Evolutionary conservation across 2,888 invertebrate species (phyloP).

Genomic region (Sisyra nigra): DNA sequence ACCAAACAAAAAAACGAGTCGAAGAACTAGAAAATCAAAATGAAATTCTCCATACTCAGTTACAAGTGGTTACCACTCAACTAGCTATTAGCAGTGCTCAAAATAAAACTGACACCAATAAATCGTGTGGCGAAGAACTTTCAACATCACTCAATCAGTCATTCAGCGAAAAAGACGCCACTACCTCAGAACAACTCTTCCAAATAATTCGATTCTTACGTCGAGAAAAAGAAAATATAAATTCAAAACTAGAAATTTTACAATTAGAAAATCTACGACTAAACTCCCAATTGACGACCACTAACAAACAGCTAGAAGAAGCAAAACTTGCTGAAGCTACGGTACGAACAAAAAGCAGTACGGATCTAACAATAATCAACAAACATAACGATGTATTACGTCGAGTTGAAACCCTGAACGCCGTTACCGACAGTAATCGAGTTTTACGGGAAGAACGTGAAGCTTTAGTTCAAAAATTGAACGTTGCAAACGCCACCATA

Average conservation of each 20-base stretch:
- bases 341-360: constrained; percentile 61
- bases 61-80: constrained; percentile 64
- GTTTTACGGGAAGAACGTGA: constrained; percentile 77
- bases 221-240: constrained; percentile 79
- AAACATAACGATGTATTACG: constrained; percentile 78
- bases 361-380: constrained; percentile 55
- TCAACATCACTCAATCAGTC: constrained; percentile 37
- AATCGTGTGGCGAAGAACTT: constrained; percentile 25
- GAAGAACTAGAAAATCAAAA: constrained; percentile 69
- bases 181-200: constrained; percentile 66
- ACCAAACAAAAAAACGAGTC: constrained; percentile 48
- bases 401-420: constrained; percentile 81
- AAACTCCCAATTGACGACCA: constrained; percentile 53
- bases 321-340: constrained; percentile 44
- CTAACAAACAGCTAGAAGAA: constrained; percentile 59
- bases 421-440: constrained; percentile 84
- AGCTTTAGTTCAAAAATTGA: constrained; percentile 40
- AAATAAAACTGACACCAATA: constrained; percentile 13
- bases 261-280: constrained; percentile 69
- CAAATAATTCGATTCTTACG: constrained; percentile 78
- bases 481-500: constrained; percentile 46
- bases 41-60: constrained; percentile 63
- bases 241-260: constrained; percentile 70
- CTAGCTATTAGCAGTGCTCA: constrained; percentile 42
- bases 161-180: constrained; percentile 50